phyloP scores from a whole-genome alignment of 2,113 vertebrate species.

The Coracopsis vasa region DNA sequence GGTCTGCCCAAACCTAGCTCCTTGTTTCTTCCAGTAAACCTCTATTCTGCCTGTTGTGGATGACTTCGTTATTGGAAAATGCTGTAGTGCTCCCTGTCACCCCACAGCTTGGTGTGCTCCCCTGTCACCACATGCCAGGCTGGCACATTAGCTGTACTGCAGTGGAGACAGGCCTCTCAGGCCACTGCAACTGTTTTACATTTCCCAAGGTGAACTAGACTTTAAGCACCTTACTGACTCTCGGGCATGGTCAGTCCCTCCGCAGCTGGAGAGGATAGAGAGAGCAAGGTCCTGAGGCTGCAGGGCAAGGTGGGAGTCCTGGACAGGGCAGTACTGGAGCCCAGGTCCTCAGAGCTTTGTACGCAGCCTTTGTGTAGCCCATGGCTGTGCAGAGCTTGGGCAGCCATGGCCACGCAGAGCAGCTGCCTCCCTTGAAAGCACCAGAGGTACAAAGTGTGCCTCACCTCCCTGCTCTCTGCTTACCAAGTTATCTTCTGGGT shows the following conservation, averaged over 20 bases:
- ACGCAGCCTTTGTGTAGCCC: not conserved
- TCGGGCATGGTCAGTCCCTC: not conserved
- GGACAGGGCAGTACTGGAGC: not conserved
- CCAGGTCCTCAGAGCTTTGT: not conserved
- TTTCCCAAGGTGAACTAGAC: not conserved
- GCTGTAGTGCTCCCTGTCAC: not conserved
- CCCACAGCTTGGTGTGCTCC: not conserved
- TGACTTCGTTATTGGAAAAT: not conserved
- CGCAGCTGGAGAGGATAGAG: not conserved
- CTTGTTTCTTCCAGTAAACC: not conserved
- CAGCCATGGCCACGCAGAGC: not conserved
- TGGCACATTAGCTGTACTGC: not conserved
- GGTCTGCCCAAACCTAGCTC: not conserved
- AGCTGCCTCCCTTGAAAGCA: not conserved
- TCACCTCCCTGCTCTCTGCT: not conserved
- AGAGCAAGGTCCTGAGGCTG: not conserved
- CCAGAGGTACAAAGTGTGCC: not conserved
- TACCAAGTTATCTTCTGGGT: not conserved
- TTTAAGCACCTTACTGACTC: not conserved
- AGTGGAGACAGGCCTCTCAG: not conserved
- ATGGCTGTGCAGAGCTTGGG: not conserved
- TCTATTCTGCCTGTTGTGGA: not conserved
- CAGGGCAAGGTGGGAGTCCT: not conserved
- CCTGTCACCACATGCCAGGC: not conserved
- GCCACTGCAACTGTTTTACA: not conserved